These are phyloP conservation scores for Torymus texanus DNA, from an alignment of 2,888 invertebrate species.

Conservation along the genomic window DNA sequence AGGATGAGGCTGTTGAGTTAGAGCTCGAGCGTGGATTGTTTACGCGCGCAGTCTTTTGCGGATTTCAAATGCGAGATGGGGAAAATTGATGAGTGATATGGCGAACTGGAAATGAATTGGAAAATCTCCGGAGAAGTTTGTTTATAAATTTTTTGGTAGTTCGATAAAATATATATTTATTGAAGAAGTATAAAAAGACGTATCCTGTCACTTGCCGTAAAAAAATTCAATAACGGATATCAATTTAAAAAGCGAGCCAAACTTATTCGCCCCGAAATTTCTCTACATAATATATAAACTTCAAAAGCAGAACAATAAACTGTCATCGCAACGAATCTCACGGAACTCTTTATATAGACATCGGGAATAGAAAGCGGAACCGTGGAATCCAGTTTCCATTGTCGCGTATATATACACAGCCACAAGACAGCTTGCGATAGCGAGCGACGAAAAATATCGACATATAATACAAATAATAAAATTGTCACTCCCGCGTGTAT, in stretches of 20 bases:
- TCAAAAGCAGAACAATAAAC: slow-evolving; percentile 40
- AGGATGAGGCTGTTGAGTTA: neutral
- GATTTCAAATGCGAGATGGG: neutral
- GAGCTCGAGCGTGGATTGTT: slow-evolving; percentile 37
- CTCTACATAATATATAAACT: neutral
- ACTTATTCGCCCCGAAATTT: no score
- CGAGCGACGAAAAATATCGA: neutral
- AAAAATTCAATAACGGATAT: no score
- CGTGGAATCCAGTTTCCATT: slow-evolving; percentile 39
- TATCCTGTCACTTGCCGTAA: no score
- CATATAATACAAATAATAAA: neutral
- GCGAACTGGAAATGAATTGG: slow-evolving; percentile 26
- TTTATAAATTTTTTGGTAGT: neutral
- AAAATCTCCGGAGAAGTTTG: slow-evolving; percentile 4
- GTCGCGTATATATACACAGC: neutral
- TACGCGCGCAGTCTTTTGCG: slow-evolving; percentile 32
- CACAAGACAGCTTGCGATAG: neutral
- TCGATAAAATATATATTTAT: no score
- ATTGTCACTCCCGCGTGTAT: no score
- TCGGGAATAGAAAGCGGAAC: slow-evolving; percentile 54
- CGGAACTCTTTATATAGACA: slow-evolving; percentile 29
- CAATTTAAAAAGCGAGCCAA: no score
- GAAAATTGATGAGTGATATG: slow-evolving; percentile 37
- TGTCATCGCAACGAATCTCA: slow-evolving; percentile 28
- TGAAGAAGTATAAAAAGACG: no score